Conservation (phyloP, 2,113 vertebrate species). For the Neoarius graeffei region DNA sequence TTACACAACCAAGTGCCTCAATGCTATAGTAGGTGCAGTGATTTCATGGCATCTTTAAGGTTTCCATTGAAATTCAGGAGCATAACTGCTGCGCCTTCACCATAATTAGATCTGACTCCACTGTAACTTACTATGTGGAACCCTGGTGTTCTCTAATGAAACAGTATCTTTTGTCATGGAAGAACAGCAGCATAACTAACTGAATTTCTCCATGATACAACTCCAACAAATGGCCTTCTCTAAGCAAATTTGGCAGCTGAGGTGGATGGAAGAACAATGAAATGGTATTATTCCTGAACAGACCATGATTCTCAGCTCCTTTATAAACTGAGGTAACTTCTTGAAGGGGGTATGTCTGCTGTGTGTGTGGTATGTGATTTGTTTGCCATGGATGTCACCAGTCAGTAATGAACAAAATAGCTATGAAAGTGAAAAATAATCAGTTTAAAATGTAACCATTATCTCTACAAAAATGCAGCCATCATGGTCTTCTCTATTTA, state of each 20-base stretch:
- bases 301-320: constrained; percentile 62
- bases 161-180: constrained; percentile 57
- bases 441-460: neutral
- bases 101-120: constrained; percentile 47
- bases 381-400: neutral
- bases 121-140: constrained; percentile 35
- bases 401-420: neutral
- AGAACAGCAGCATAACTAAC: constrained; percentile 69
- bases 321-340: constrained; percentile 53
- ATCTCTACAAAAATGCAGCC: neutral
- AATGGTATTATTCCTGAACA: constrained; percentile 69
- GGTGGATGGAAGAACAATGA: constrained; percentile 72
- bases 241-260: constrained; percentile 55
- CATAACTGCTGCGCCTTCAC: constrained; percentile 31
- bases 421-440: neutral
- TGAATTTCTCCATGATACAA: constrained; percentile 59
- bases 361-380: neutral
- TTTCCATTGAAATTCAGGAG: neutral
- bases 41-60: neutral
- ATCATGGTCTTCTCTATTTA: too few relatives aligned
- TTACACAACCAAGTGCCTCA: neutral
- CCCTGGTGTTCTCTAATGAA: constrained; percentile 59
- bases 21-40: neutral
- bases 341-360: neutral
- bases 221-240: constrained; percentile 53